These are phyloP conservation scores for Eueremaeus valkanovi DNA, from an alignment of 2,888 invertebrate genomes.

Conservation along the genomic window DNA sequence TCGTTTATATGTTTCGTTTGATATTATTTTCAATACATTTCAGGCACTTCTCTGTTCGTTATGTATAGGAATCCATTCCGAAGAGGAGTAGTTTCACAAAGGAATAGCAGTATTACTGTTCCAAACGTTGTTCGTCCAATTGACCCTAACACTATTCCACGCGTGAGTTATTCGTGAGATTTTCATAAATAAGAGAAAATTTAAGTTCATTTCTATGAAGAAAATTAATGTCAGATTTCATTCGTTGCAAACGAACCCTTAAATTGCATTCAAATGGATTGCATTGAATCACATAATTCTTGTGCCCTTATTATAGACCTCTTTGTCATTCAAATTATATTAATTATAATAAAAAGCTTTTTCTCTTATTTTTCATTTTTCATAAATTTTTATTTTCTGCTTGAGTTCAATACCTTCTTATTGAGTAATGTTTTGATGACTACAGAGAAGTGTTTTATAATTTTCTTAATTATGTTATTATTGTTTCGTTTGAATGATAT, in stretches of 20 bases:
- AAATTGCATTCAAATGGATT: too few species aligned
- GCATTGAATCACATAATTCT: too few species aligned
- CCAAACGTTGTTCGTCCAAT: neutral
- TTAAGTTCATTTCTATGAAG: neutral
- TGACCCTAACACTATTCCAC: neutral
- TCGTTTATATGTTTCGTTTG: neutral
- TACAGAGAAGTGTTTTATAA: too few species aligned
- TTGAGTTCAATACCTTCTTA: too few species aligned
- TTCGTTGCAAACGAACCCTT: too few species aligned
- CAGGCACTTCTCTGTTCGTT: constrained; percentile 29
- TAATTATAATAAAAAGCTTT: too few species aligned
- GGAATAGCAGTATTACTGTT: neutral
- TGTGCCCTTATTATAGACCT: too few species aligned
- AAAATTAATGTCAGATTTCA: too few species aligned
- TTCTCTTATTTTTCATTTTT: too few species aligned
- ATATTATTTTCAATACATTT: neutral
- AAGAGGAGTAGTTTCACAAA: neutral
- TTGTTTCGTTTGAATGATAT: neutral
- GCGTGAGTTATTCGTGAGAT: neutral
- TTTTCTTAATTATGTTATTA: neutral
- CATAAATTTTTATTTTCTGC: too few species aligned
- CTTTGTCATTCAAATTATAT: too few species aligned
- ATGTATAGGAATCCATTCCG: constrained; percentile 31
- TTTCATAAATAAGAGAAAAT: neutral
- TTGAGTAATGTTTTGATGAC: too few species aligned